Conservation (phyloP, 2,797 vertebrate genomes). For the Varecia variegata region DNA sequence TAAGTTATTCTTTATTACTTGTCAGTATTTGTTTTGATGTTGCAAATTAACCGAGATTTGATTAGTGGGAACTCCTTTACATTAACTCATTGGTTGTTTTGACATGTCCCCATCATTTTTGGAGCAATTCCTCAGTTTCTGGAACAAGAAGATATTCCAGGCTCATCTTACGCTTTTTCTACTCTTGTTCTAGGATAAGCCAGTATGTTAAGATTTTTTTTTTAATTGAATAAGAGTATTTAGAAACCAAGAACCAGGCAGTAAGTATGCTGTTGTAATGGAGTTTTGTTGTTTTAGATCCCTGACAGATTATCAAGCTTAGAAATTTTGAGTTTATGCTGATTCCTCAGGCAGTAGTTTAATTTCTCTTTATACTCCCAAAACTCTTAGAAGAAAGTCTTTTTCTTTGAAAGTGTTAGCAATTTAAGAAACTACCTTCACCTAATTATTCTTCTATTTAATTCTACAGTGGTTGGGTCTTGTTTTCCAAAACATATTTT, state of each 20-base stretch:
- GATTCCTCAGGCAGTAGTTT: not conserved
- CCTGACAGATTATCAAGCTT: not conserved
- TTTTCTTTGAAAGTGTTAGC: not conserved
- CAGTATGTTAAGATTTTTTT: not conserved
- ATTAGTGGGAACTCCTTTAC: not conserved
- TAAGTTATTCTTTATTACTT: not conserved
- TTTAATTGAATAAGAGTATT: not conserved
- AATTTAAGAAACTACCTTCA: not conserved
- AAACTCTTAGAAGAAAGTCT: not conserved
- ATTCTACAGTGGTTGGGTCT: not conserved
- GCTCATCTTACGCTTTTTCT: not conserved
- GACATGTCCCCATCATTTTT: not conserved
- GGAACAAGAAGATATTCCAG: not conserved
- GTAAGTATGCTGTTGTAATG: not conserved
- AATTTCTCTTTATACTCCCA: not conserved
- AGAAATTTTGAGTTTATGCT: not conserved
- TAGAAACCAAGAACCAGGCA: not conserved
- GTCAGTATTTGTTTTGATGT: not conserved
- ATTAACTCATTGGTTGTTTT: not conserved
- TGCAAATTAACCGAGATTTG: not conserved
- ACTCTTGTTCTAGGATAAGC: not conserved
- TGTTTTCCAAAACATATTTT: constrained; percentile 26
- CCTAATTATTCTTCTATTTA: not conserved
- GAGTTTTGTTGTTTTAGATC: not conserved
- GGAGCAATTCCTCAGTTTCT: not conserved